Percentiles rank a stretch among this genome's conserved stretches.
These are phyloP conservation scores for Ophiothrix spiculata DNA, from an alignment of 35 echinoderm and acorn worm genomes.

Conservation along the genomic window DNA sequence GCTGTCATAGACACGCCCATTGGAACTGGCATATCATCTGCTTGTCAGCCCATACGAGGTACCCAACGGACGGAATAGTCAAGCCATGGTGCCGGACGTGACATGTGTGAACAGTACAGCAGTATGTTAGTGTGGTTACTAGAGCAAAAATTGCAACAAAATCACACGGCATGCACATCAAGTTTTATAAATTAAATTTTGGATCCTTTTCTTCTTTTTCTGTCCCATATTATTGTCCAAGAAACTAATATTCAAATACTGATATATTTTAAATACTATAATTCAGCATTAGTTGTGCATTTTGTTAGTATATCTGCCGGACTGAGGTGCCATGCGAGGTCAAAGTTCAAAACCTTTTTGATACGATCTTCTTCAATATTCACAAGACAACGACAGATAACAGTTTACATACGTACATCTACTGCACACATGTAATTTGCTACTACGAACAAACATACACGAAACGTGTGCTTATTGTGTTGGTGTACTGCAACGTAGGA, in stretches of 20 bases:
- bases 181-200: neutral
- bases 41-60: slow-evolving; percentile 25
- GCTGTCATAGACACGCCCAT: slow-evolving; percentile 81
- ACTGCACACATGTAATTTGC: too few species aligned
- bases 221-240: slow-evolving; percentile 2
- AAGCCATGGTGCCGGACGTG: slow-evolving; percentile 28
- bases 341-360: neutral
- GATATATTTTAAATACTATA: too few species aligned
- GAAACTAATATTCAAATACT: neutral
- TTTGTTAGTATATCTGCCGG: neutral
- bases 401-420: slow-evolving; percentile 1
- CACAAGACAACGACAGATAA: neutral
- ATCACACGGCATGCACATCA: slow-evolving; percentile 3
- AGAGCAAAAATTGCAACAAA: slow-evolving; percentile 12
- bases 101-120: slow-evolving; percentile 37
- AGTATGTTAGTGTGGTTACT: slow-evolving; percentile 42
- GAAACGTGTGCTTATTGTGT: too few species aligned
- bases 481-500: too few species aligned
- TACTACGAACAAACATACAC: too few species aligned
- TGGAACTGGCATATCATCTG: slow-evolving; percentile 86
- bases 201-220: neutral
- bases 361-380: neutral
- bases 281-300: slow-evolving; percentile 1
- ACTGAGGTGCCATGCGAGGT: neutral
- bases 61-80: slow-evolving; percentile 8